phyloP scores from a whole-genome alignment of 2,113 vertebrate species.

The Callithrix jacchus region DNA sequence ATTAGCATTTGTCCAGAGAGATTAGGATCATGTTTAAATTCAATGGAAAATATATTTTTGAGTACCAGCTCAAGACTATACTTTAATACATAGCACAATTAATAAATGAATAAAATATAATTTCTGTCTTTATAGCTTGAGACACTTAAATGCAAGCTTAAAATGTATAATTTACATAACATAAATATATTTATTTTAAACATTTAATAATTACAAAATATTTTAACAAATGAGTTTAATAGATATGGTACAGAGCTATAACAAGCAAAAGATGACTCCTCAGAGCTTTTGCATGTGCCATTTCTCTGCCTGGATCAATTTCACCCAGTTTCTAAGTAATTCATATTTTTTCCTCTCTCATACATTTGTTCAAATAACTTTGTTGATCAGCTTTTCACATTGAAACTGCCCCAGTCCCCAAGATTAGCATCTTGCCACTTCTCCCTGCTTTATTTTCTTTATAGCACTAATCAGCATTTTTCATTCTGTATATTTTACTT shows the following conservation, averaged over 20 bases:
- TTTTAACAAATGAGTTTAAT: background rate
- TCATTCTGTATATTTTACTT: background rate
- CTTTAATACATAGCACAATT: background rate
- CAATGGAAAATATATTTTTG: background rate
- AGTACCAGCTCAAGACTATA: background rate
- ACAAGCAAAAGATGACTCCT: background rate
- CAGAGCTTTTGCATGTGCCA: background rate
- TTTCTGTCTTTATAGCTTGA: background rate
- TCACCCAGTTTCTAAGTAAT: background rate
- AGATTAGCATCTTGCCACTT: background rate
- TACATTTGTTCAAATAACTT: background rate
- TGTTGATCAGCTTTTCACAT: background rate
- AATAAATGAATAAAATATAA: background rate
- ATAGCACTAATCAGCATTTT: background rate
- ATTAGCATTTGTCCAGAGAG: background rate
- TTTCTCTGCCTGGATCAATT: background rate
- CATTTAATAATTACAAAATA: background rate
- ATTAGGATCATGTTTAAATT: background rate
- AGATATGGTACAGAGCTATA: background rate
- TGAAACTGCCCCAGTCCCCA: background rate
- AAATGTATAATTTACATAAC: background rate
- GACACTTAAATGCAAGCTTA: background rate
- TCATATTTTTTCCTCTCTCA: background rate
- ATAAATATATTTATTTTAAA: background rate
- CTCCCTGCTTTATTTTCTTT: background rate